Evolutionary conservation across 1,140 invertebrate genomes (phyloP).

Genomic region (Brachionus sp.): DNA sequence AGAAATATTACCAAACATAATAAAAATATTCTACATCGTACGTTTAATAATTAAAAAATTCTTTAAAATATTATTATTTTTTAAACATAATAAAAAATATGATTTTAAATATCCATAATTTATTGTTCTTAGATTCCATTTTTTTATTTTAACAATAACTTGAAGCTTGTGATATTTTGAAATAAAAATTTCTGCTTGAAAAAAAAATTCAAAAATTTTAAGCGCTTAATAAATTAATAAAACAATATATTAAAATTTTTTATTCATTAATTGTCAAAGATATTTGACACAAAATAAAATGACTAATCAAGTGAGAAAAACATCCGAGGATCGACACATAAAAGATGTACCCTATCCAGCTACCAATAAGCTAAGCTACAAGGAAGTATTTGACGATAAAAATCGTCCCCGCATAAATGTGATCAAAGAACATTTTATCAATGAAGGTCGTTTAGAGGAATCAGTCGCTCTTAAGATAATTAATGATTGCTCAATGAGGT

Average conservation of each 20-base stretch:
- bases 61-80: no score
- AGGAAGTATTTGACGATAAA: slow-evolving; percentile 2
- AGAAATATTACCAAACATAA: no score
- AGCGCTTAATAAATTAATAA: neutral
- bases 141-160: neutral
- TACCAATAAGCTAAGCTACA: neutral
- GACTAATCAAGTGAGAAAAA: neutral
- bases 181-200: neutral
- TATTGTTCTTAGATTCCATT: neutral
- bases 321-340: neutral
- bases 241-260: neutral
- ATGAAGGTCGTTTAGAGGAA: slow-evolving; percentile 42
- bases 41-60: no score
- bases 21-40: no score
- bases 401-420: slow-evolving; percentile 16
- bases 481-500: slow-evolving; percentile 56
- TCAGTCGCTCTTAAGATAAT: neutral
- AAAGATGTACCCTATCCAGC: slow-evolving; percentile 16
- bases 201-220: neutral
- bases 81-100: no score
- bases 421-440: neutral
- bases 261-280: neutral
- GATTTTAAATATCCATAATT: no score
- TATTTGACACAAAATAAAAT: neutral
- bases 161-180: neutral